These are phyloP conservation scores for Heterohyrax brucei DNA, from an alignment of 2,797 vertebrate genomes.

Conservation along the genomic window DNA sequence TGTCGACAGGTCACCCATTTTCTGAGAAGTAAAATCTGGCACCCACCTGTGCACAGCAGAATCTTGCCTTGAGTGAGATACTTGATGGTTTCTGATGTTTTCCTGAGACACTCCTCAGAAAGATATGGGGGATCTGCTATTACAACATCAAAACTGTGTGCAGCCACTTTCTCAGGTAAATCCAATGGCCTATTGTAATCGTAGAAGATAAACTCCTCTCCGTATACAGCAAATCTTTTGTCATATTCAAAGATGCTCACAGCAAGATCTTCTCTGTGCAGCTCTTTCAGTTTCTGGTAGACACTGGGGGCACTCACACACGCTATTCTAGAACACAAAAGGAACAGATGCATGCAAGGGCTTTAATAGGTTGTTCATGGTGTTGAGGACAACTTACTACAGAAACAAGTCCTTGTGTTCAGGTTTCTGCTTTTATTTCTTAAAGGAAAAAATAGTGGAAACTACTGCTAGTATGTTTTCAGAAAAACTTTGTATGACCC, in stretches of 20 bases:
- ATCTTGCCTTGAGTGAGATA: constrained; percentile 95
- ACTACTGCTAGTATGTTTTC: background rate
- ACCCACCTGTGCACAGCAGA: constrained; percentile 97
- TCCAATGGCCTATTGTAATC: constrained; percentile 95
- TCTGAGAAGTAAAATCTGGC: fast-evolving
- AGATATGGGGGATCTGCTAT: constrained; percentile 97
- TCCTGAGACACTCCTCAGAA: constrained; percentile 96
- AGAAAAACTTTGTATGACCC: background rate
- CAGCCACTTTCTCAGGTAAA: constrained; percentile 89
- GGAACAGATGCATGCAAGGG: background rate
- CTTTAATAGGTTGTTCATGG: fast-evolving
- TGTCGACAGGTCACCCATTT: background rate
- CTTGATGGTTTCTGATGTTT: constrained; percentile 94
- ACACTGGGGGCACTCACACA: constrained; percentile 97
- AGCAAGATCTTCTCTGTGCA: constrained; percentile 87
- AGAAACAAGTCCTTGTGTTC: background rate
- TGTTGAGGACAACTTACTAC: background rate
- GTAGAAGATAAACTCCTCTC: constrained; percentile 96
- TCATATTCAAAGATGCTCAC: constrained; percentile 95
- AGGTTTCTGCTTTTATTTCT: background rate
- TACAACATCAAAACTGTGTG: constrained; percentile 95
- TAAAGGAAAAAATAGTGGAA: background rate
- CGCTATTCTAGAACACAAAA: constrained; percentile 93
- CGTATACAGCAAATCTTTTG: constrained; percentile 95
- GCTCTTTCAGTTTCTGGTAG: constrained; percentile 96